Evolutionary conservation across 2,888 invertebrate genomes (phyloP).

Genomic region (Ganaspis brasiliensis): DNA sequence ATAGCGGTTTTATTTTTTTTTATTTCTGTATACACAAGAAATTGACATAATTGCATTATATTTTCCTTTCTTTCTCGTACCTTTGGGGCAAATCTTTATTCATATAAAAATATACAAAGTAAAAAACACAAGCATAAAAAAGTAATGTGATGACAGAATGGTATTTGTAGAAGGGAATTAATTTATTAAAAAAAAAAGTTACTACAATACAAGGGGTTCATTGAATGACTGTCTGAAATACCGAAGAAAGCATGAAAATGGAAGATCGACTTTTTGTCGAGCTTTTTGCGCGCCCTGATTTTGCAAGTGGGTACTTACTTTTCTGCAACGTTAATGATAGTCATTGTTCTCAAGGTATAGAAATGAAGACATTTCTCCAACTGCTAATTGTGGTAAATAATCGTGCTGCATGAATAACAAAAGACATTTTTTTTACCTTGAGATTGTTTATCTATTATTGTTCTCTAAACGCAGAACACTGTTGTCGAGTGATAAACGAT

Average conservation of each 20-base stretch:
- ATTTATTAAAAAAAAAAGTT: not conserved
- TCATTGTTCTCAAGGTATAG: constrained; percentile 38
- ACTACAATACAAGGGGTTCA: constrained; percentile 3
- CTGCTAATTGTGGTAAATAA: constrained; percentile 38
- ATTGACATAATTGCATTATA: too few species aligned
- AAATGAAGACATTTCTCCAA: constrained; percentile 24
- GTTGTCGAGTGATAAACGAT: not conserved
- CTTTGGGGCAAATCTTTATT: not conserved
- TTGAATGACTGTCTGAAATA: constrained; percentile 46
- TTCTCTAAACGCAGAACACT: not conserved
- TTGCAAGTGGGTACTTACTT: constrained; percentile 55
- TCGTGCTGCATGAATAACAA: constrained; percentile 2
- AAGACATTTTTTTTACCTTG: not conserved
- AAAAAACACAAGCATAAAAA: not conserved
- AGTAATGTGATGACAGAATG: not conserved
- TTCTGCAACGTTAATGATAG: constrained; percentile 43
- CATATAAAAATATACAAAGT: not conserved
- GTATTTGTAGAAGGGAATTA: constrained; percentile 1
- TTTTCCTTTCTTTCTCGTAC: not conserved
- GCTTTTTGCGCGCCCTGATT: constrained; percentile 53
- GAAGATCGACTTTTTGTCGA: constrained; percentile 23
- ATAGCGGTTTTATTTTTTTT: not conserved
- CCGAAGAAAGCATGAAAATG: constrained; percentile 20
- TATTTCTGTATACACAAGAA: too few species aligned
- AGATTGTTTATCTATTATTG: constrained; percentile 16